Base-by-base conservation (phyloP, 2,113 vertebrate genomes). In the Dolichallabes microphthalmus region DNA sequence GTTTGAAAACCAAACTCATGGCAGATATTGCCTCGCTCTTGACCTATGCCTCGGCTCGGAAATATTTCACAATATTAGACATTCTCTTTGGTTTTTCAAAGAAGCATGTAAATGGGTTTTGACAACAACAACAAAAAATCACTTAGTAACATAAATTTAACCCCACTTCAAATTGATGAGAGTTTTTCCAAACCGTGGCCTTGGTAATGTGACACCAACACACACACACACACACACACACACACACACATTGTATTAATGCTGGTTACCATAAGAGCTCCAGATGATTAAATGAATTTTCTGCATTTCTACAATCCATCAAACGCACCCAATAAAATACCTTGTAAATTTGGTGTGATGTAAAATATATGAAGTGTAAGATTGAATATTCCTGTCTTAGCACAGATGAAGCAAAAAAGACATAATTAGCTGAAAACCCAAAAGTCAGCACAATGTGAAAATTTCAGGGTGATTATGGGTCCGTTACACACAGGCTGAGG, bases 401-500 rank as follows among this genome's bases (percentile, higher is more conserved):
- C n/a, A 61, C 66, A 74, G 39, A 74, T 11, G 57, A 20, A 82
- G 27, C 66, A 35, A 71, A 78, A 55, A 78, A 73, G 69, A 45
- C 57, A 55, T 39, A 19, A 75, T 66, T 69, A 78, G 39, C n/a
- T 45, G 63, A 61, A 63, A 61, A 63, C 53, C 78, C n/a, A 15
- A 73, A 82, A 17, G 35, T 63, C 58, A 27, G 85, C 69, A 52
- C 58, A 86, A 64, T 55, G 22, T 75, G 45, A 75, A 66, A 35
- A 45, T 45, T 61, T 75, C 53, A n/a, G 66, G 53, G 64, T 60
- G 52, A 57, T 60, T 4, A 73, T 4, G 53, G 35, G 32, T 73
- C 82, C 10, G 69, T 93, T 91, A 91, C 63, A 75, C 75, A 75
- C 75, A 86, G 92, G 90, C 85, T 30, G 10, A 12, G 74, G 86